Evolutionary conservation across 2,888 invertebrate species (phyloP).

Genomic region (Diplazon laetatorius): DNA sequence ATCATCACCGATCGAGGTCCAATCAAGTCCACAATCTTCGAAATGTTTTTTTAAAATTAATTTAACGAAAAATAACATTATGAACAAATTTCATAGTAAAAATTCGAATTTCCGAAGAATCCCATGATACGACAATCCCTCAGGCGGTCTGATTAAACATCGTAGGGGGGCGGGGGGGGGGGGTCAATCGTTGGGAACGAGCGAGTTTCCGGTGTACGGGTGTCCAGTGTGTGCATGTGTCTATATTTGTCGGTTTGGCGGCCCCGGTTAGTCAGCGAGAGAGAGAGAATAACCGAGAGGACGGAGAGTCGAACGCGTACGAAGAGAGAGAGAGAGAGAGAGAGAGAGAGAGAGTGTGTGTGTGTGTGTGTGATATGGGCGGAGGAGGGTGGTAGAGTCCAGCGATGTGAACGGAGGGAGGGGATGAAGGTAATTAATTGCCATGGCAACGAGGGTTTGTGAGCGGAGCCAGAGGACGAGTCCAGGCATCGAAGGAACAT

Average conservation of each 20-base stretch:
- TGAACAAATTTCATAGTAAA: too few species aligned
- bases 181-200: neutral
- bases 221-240: constrained; percentile 1
- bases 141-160: too few species aligned
- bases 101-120: too few species aligned
- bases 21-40: too few species aligned
- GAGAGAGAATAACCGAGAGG: constrained; percentile 24
- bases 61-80: neutral
- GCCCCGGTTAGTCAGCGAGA: constrained; percentile 58
- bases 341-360: constrained; percentile 36
- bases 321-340: constrained; percentile 51
- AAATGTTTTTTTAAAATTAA: too few species aligned
- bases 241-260: too few species aligned
- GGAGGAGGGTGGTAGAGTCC: constrained; percentile 45
- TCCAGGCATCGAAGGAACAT: constrained; percentile 78
- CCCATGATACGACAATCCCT: too few species aligned
- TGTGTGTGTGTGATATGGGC: constrained; percentile 23
- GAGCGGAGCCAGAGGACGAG: constrained; percentile 33
- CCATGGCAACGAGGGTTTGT: constrained; percentile 80
- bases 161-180: too few species aligned
- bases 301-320: constrained; percentile 16
- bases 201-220: neutral
- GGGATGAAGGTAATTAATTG: constrained; percentile 82
- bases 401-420: constrained; percentile 73
- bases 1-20: too few species aligned